These are phyloP conservation scores for Nomada flava DNA, from an alignment of 2,888 invertebrate genomes.

Conservation along the genomic window DNA sequence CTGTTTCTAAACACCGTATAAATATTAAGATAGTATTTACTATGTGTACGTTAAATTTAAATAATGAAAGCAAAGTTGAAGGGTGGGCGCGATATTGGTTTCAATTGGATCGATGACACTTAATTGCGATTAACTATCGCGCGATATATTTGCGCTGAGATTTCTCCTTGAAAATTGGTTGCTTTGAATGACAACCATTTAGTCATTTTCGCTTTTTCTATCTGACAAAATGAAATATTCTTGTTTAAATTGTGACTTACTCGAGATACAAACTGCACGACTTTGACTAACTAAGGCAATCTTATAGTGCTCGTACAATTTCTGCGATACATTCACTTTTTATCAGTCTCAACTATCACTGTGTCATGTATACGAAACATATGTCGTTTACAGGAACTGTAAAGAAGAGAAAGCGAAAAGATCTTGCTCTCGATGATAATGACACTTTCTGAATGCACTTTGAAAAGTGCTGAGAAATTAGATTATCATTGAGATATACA, in stretches of 20 bases:
- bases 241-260: background rate
- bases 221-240: background rate
- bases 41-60: background rate
- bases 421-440: background rate
- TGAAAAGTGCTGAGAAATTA: background rate
- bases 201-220: background rate
- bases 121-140: slow-evolving; percentile 70
- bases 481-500: background rate
- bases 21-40: background rate
- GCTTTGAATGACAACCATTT: background rate
- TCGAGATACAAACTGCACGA: background rate
- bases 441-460: background rate
- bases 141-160: slow-evolving; percentile 5
- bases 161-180: slow-evolving; percentile 16
- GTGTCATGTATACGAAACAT: slow-evolving; percentile 38
- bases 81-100: slow-evolving; percentile 68
- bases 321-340: slow-evolving; percentile 57
- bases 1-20: background rate
- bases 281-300: background rate
- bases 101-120: slow-evolving; percentile 78
- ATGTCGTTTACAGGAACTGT: slow-evolving; percentile 40
- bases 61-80: slow-evolving; percentile 17
- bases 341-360: slow-evolving; percentile 32
- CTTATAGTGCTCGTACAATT: background rate
- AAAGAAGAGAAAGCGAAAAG: background rate